phyloP scores from a whole-genome alignment of 1,140 invertebrate species.

The Tetramorium parvispinum region DNA sequence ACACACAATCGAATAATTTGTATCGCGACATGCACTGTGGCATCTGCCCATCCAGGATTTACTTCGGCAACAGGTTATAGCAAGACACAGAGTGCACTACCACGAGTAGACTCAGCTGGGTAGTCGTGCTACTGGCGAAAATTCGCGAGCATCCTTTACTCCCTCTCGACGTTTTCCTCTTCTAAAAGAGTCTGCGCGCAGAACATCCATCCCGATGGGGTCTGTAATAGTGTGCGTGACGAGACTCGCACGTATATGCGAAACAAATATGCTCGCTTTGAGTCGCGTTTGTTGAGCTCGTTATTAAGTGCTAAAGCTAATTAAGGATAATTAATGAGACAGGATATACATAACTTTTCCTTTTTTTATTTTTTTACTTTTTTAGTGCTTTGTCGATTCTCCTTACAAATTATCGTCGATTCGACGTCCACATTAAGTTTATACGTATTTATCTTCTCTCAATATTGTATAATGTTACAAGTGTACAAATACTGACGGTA shows the following conservation, averaged over 20 bases:
- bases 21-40: slow-evolving; percentile 14
- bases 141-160: slow-evolving; percentile 58
- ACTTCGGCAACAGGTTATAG: neutral
- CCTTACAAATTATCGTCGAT: neutral
- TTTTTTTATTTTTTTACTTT: neutral
- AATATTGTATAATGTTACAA: neutral
- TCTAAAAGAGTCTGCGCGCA: slow-evolving; percentile 24
- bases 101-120: slow-evolving; percentile 4
- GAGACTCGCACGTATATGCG: neutral
- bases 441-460: neutral
- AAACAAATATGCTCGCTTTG: neutral
- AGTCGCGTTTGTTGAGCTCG: neutral
- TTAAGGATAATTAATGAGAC: neutral
- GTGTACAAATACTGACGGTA: neutral
- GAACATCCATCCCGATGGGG: neutral
- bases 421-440: neutral
- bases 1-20: neutral
- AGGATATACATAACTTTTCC: neutral
- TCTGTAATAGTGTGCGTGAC: neutral
- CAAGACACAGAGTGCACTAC: neutral
- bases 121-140: slow-evolving; percentile 54
- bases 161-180: slow-evolving; percentile 48
- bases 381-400: neutral
- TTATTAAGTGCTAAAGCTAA: neutral
- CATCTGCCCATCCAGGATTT: neutral